phyloP scores from a whole-genome alignment of 2,888 invertebrate species.

The Cephus sareptanus region DNA sequence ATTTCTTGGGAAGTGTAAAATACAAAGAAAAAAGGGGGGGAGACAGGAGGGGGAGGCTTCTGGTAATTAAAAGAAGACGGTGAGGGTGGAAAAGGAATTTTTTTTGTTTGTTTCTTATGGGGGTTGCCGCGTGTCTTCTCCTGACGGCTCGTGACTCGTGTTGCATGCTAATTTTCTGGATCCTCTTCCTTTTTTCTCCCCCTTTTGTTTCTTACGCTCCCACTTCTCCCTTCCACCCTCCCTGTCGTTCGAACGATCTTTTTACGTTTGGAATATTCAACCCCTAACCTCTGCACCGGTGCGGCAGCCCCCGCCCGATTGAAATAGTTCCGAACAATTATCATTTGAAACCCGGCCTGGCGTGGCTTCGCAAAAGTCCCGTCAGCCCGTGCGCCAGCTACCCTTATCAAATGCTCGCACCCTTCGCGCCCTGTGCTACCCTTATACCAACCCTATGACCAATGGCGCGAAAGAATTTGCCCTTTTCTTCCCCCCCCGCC shows the following conservation, averaged over 20 bases:
- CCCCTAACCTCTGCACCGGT: not conserved
- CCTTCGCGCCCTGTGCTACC: slow-evolving; percentile 10
- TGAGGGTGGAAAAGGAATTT: slow-evolving; percentile 23
- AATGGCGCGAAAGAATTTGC: slow-evolving; percentile 42
- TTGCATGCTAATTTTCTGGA: slow-evolving; percentile 50
- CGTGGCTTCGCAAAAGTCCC: not conserved
- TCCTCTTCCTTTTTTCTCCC: not conserved
- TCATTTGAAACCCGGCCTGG: slow-evolving; percentile 36
- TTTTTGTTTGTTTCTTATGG: slow-evolving; percentile 11
- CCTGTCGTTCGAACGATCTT: not conserved
- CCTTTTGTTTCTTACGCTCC: not conserved
- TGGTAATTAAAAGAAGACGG: slow-evolving; percentile 64
- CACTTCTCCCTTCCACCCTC: not conserved
- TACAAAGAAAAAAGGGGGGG: slow-evolving; percentile 35
- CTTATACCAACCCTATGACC: slow-evolving; percentile 24
- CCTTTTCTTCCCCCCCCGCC: not conserved
- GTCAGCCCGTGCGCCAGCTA: slow-evolving; percentile 24
- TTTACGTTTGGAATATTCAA: not conserved
- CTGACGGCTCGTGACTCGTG: slow-evolving; percentile 32
- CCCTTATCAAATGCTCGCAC: slow-evolving; percentile 38
- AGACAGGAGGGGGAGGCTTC: slow-evolving; percentile 27
- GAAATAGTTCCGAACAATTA: slow-evolving; percentile 62
- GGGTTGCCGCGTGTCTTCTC: slow-evolving; percentile 31
- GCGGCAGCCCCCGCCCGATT: slow-evolving; percentile 39
- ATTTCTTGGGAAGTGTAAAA: slow-evolving; percentile 40